Conservation (phyloP, 1,140 invertebrate species). For the Grapholita molesta region DNA sequence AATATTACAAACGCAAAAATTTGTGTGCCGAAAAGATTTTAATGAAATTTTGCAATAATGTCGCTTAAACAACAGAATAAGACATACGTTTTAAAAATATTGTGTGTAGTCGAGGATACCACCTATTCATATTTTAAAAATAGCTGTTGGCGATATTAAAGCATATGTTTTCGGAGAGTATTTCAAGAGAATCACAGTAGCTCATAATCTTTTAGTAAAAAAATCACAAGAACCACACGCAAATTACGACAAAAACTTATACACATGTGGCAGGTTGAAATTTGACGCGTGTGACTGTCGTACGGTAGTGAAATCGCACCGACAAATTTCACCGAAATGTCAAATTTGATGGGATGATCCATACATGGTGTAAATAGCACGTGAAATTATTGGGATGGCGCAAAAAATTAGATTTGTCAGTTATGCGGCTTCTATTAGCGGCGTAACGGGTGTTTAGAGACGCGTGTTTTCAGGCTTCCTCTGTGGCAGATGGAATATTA, state of each 20-base stretch:
- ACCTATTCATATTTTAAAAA: too few species aligned
- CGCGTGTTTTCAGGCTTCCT: neutral
- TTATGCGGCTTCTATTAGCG: constrained; percentile 22
- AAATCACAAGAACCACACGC: constrained; percentile 28
- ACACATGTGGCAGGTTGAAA: constrained; percentile 43
- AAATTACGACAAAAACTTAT: constrained; percentile 32
- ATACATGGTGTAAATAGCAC: constrained; percentile 33
- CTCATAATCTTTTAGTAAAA: constrained; percentile 29
- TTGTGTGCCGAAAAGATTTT: too few species aligned
- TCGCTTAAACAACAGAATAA: too few species aligned
- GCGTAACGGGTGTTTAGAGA: constrained; percentile 18
- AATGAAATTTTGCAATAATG: too few species aligned
- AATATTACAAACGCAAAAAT: too few species aligned
- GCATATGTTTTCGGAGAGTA: neutral
- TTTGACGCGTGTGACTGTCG: constrained; percentile 34
- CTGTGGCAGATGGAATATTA: neutral
- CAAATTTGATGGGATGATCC: constrained; percentile 30
- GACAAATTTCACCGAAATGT: constrained; percentile 41
- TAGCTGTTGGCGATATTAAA: too few species aligned
- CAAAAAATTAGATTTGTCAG: constrained; percentile 19
- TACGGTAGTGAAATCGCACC: constrained; percentile 30
- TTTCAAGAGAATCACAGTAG: constrained; percentile 32
- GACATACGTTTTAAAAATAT: too few species aligned
- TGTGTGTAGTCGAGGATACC: too few species aligned
- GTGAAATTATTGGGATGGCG: constrained; percentile 35